Conservation (phyloP, 2,888 invertebrate species). For the Drosophila infuscata region DNA sequence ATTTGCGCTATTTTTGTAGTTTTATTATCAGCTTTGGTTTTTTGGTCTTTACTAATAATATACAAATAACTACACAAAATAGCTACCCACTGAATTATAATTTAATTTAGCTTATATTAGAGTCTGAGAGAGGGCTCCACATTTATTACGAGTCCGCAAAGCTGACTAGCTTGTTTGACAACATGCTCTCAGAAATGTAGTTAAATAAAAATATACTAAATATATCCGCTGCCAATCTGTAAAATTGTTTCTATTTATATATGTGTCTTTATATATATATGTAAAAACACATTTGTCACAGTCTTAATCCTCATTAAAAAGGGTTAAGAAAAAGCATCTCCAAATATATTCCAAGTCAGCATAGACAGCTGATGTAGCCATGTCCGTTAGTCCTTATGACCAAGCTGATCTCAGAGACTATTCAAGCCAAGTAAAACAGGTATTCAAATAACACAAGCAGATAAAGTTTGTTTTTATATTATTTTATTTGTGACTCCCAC, state of each 20-base stretch:
- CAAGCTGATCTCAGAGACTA: not conserved
- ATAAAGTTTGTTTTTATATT: not conserved
- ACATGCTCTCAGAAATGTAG: not conserved
- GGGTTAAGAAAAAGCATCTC: not conserved
- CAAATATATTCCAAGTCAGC: not conserved
- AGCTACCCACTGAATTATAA: not conserved
- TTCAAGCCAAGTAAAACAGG: too few relatives aligned
- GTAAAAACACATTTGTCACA: not conserved
- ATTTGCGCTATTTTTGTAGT: not conserved
- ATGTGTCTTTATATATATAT: not conserved
- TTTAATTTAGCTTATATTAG: not conserved
- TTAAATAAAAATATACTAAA: not conserved
- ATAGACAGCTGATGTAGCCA: not conserved
- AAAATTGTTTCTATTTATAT: not conserved
- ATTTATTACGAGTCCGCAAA: not conserved
- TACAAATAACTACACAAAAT: not conserved
- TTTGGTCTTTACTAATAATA: not conserved
- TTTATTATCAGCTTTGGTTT: not conserved
- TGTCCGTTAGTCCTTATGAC: too few relatives aligned
- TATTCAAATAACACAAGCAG: too few relatives aligned
- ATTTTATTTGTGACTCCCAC: not conserved
- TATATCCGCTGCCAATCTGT: not conserved
- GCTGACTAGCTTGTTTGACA: slow-evolving; percentile 3
- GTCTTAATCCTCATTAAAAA: not conserved
- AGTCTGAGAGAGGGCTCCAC: not conserved